phyloP scores from a whole-genome alignment of 2,888 invertebrate genomes.

The Tenthredo distinguenda region DNA sequence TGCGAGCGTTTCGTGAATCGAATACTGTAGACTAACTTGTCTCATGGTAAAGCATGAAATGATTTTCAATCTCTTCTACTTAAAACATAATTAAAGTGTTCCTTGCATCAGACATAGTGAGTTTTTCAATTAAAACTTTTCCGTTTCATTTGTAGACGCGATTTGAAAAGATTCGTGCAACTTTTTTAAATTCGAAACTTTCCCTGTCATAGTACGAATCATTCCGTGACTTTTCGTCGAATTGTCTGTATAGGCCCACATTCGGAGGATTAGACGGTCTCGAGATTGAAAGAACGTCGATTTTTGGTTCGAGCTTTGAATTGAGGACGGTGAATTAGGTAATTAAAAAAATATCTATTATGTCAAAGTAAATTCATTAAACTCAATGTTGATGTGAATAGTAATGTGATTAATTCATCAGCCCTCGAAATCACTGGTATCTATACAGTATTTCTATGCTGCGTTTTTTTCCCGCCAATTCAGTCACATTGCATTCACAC shows the following conservation, averaged over 20 bases:
- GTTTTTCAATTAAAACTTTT: no score
- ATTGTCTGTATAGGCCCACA: no score
- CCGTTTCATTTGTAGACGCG: background rate
- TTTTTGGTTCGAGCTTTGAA: background rate
- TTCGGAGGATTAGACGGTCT: background rate
- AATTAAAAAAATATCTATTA: background rate
- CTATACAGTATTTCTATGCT: background rate
- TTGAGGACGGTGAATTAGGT: background rate
- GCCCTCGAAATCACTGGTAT: background rate
- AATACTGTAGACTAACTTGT: no score
- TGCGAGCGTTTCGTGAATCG: background rate
- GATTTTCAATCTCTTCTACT: background rate
- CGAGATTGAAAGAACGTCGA: background rate
- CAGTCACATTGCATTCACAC: background rate
- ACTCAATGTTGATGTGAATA: background rate
- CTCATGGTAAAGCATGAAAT: background rate
- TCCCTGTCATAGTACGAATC: background rate
- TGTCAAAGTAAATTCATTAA: background rate
- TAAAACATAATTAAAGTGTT: background rate
- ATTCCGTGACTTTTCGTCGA: background rate
- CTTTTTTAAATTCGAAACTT: background rate
- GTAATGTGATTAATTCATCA: background rate
- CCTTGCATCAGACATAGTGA: background rate
- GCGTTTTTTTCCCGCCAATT: background rate
- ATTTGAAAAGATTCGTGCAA: background rate